Evolutionary conservation across 2,888 invertebrate genomes (phyloP), one percentile per base, ranked within the genome.

Genomic region (Caenorhabditis sp.): DNA sequence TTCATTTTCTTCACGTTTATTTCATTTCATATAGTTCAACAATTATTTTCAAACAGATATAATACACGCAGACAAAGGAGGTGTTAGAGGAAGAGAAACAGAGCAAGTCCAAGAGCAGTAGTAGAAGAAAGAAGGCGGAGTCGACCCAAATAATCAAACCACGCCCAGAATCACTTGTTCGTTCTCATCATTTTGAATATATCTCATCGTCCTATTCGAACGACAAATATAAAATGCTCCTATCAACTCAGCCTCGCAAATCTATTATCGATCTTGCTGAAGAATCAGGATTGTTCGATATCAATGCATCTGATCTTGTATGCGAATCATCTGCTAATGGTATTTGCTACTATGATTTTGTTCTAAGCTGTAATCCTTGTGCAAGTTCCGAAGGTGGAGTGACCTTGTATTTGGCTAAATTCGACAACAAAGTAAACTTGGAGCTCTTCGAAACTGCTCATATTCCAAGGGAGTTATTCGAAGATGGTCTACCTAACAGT

Each of bases 251-350:
- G 23, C 80, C 76, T n/a, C 67, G 82, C 57, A 80, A 77, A 52
- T 85, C 86, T 26, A 76, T 86, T 57, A 78, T 86, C 64, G 85
- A 86, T 31, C 67, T 84, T n/a, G 86, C 86, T 20, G 79, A 81
- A 53, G 76, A 76, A 53, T 83, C 83, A 14, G 86, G 86, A 8
- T 77, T 86, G 8, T 73, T 85, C 25, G 72, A 79, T 49, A 77
- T 86, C 59, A 83, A 77, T 38, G 81, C 86, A 4, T 84, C 85
- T 1, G 86, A 86, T 72, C 78, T 86, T 31, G 86, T 86, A 27
- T 85, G 77, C 65, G 86, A 86, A 61, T 67, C 84, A 26, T 78
- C 69, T 8, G 70, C 78, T 38, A 67, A 66, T 21, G 84, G 85
- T 10, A 78, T 83, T 49, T 76, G 73, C 66, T 85, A 86, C 64